A percentile compares a stretch with the other conserved stretches of the same genome.
phyloP scores from a whole-genome alignment of 2,113 vertebrate species.

The Cyrtonyx montezumae region DNA sequence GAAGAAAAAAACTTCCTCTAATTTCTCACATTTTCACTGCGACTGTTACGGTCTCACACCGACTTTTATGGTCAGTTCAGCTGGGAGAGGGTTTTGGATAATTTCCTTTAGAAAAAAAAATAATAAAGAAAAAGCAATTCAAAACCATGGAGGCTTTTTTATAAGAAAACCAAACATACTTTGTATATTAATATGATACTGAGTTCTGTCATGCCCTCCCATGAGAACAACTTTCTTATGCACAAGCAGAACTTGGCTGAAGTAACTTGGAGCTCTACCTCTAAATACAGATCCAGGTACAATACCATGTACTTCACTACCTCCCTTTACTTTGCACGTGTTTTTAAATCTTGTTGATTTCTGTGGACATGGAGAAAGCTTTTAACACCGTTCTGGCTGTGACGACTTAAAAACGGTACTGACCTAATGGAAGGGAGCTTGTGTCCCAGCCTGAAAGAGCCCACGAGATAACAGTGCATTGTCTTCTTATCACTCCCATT shows the following conservation, averaged over 20 bases:
- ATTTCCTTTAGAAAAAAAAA: conserved; percentile 39
- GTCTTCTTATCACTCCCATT: background rate
- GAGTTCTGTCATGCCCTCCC: background rate
- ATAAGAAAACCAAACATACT: too few species aligned
- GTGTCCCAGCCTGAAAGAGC: background rate
- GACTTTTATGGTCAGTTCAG: background rate
- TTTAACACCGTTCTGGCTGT: background rate
- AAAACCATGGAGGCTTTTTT: background rate
- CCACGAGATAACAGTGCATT: background rate
- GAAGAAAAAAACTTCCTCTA: background rate
- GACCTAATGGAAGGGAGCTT: background rate
- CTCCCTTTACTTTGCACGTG: background rate
- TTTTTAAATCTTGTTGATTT: background rate
- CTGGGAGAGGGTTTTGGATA: background rate
- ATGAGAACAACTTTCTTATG: background rate
- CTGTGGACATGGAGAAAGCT: background rate
- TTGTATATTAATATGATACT: background rate
- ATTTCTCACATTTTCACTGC: background rate
- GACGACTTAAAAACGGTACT: background rate
- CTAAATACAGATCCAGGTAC: background rate
- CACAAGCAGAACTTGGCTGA: background rate
- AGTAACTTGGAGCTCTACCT: background rate
- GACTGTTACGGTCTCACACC: background rate
- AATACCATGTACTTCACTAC: background rate
- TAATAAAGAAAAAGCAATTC: background rate